Percentiles rank a stretch among this genome's conserved stretches.
Conservation (phyloP, 2,888 invertebrate genomes). For the Tetragonula carbonaria region DNA sequence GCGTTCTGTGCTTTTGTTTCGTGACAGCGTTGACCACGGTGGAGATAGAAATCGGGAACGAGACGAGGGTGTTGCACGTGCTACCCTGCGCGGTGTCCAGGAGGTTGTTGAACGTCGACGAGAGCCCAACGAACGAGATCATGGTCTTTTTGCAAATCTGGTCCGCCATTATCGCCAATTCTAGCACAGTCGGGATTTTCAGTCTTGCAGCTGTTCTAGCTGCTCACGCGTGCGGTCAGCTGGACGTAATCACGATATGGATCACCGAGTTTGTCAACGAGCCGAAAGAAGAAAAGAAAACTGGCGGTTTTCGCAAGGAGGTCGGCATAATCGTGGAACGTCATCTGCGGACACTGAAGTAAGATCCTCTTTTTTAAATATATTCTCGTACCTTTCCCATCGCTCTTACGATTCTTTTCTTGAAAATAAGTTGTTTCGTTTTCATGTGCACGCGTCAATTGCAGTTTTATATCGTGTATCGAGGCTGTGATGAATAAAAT, state of each 20-base stretch:
- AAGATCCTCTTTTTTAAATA: neutral
- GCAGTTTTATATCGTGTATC: slow-evolving; percentile 73
- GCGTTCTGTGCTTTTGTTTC: slow-evolving; percentile 48
- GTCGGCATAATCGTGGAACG: slow-evolving; percentile 60
- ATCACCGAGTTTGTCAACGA: slow-evolving; percentile 57
- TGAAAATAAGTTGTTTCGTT: neutral
- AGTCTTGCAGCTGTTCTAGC: slow-evolving; percentile 62
- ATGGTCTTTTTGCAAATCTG: slow-evolving; percentile 54
- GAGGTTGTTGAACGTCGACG: slow-evolving; percentile 50
- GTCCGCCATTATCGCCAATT: slow-evolving; percentile 48
- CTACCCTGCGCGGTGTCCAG: slow-evolving; percentile 60
- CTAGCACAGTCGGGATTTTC: slow-evolving; percentile 51
- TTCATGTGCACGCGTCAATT: slow-evolving; percentile 26
- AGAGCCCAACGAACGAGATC: slow-evolving; percentile 62
- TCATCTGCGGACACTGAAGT: slow-evolving; percentile 63
- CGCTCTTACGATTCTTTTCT: neutral
- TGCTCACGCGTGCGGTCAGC: slow-evolving; percentile 71
- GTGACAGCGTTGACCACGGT: slow-evolving; percentile 1
- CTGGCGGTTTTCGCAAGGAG: neutral
- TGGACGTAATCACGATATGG: slow-evolving; percentile 57
- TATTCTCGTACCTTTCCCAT: neutral
- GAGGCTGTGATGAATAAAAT: slow-evolving; percentile 73
- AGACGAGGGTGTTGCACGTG: slow-evolving; percentile 45
- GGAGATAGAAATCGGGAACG: slow-evolving; percentile 44
- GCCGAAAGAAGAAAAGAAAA: neutral